Conservation (phyloP, 2,797 vertebrate genomes). For the Sparus aurata region DNA sequence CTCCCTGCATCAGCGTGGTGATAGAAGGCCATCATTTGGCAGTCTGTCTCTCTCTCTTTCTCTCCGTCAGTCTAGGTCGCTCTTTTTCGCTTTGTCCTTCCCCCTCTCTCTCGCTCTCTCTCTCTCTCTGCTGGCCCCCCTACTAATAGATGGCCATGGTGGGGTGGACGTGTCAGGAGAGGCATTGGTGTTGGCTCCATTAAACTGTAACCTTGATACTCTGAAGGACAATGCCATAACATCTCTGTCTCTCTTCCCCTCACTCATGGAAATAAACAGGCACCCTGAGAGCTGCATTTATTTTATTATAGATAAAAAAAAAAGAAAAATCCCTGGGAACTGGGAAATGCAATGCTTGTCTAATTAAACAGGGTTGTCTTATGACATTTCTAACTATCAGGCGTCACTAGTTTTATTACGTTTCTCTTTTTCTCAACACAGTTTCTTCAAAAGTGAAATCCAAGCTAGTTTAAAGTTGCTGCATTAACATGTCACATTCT, state of each 20-base stretch:
- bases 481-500: background rate
- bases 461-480: background rate
- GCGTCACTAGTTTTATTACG: background rate
- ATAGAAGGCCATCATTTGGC: slow-evolving; percentile 37
- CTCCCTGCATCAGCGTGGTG: slow-evolving; percentile 33
- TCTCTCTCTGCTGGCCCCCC: slow-evolving; percentile 15
- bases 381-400: background rate
- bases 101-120: slow-evolving; percentile 14
- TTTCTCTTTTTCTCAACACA: background rate
- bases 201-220: slow-evolving; percentile 74
- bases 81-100: slow-evolving; percentile 19
- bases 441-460: background rate
- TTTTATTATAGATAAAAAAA: background rate
- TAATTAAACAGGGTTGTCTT: background rate
- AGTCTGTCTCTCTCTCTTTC: slow-evolving; percentile 15
- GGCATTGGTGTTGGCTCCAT: slow-evolving; percentile 67
- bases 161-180: slow-evolving; percentile 63
- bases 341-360: background rate
- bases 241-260: slow-evolving; percentile 32
- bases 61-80: slow-evolving; percentile 16
- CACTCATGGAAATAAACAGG: slow-evolving; percentile 35
- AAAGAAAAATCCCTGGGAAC: background rate
- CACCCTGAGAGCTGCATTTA: slow-evolving; percentile 3
- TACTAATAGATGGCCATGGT: slow-evolving; percentile 60
- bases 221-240: slow-evolving; percentile 66